Conservation (phyloP, 1,140 invertebrate genomes). For the Panagrolaimus sp. region DNA sequence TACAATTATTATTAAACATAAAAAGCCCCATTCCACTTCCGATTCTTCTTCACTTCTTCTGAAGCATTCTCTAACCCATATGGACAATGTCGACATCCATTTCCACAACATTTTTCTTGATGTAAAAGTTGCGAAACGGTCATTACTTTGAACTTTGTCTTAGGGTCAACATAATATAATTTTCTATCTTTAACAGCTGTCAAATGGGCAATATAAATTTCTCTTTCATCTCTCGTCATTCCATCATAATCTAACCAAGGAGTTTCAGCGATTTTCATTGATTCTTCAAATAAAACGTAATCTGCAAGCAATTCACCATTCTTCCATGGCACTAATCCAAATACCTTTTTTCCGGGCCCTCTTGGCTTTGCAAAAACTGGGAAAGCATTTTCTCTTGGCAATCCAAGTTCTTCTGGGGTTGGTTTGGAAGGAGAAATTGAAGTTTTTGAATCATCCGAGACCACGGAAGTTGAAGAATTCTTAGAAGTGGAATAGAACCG, state of each 20-base stretch:
- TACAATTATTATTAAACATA: conserved; percentile 43
- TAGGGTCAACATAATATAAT: conserved; percentile 41
- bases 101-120: conserved; percentile 54
- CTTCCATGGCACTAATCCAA: conserved; percentile 11
- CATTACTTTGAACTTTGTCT: conserved; percentile 31
- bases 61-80: conserved; percentile 49
- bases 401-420: conserved; percentile 27
- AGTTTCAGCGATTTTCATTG: conserved; percentile 23
- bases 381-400: conserved; percentile 27
- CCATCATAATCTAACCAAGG: conserved; percentile 23
- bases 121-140: conserved; percentile 50
- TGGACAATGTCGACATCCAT: conserved; percentile 57
- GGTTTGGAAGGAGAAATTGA: conserved; percentile 8
- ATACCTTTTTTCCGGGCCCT: conserved; percentile 11
- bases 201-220: conserved; percentile 26
- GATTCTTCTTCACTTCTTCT: conserved; percentile 34
- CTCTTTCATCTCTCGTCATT: conserved; percentile 25
- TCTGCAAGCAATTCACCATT: conserved; percentile 26
- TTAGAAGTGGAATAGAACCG: conserved; percentile 19
- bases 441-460: background rate
- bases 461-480: background rate
- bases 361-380: conserved; percentile 24
- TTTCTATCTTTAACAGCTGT: conserved; percentile 44
- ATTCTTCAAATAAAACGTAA: conserved; percentile 24
- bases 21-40: conserved; percentile 44